A percentile compares a stretch with the other conserved stretches of the same genome.
Conservation (phyloP, 53 echinoderm and acorn worm genomes). For the Antedon mediterranea region DNA sequence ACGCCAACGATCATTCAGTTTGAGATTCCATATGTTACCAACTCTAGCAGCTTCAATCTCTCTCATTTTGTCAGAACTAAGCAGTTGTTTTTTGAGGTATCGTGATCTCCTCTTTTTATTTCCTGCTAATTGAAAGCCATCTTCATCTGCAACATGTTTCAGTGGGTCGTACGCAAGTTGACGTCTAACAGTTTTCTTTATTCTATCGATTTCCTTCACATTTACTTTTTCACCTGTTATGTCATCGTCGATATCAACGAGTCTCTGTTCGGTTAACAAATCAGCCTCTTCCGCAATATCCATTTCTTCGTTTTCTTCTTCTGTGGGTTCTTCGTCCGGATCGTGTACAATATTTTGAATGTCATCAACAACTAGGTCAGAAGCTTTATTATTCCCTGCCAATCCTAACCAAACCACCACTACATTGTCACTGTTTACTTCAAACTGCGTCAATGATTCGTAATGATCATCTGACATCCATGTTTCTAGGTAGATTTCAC, state of each 20-base stretch:
- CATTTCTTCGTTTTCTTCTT: constrained; percentile 33
- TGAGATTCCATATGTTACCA: constrained; percentile 38
- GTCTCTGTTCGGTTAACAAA: constrained; percentile 28
- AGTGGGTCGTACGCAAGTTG: neutral
- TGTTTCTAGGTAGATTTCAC: constrained; percentile 25
- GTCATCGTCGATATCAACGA: constrained; percentile 33
- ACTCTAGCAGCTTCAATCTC: constrained; percentile 20
- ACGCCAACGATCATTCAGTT: constrained; percentile 37
- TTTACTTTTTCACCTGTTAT: neutral
- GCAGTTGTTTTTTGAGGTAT: constrained; percentile 30
- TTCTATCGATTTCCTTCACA: neutral
- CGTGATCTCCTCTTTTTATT: constrained; percentile 18
- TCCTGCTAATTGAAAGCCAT: constrained; percentile 31
- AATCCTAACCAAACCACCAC: constrained; percentile 14
- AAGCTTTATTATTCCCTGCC: neutral
- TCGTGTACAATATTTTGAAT: constrained; percentile 11
- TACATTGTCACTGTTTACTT: neutral
- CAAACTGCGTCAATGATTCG: constrained; percentile 18
- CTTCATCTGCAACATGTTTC: neutral
- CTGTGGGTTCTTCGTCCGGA: constrained; percentile 4
- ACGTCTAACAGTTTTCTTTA: neutral
- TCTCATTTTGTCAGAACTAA: constrained; percentile 36
- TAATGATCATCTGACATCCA: constrained; percentile 47
- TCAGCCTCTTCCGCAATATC: constrained; percentile 54
- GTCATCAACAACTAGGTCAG: constrained; percentile 11